Base-by-base conservation (phyloP, 2,113 vertebrate genomes). In the Chroicocephalus ridibundus region DNA sequence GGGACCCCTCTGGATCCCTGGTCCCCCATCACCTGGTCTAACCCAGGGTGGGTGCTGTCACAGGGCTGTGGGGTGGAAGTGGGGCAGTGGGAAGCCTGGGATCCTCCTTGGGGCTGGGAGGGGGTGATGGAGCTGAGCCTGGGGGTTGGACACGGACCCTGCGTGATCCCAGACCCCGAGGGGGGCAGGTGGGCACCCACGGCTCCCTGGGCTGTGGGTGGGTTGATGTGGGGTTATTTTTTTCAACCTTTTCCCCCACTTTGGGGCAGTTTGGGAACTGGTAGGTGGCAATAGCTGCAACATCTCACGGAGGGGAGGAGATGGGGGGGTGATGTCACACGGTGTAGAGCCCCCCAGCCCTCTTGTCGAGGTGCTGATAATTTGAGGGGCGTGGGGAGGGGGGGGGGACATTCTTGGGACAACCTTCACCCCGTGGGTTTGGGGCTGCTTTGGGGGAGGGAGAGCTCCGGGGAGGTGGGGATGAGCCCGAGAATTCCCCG, bases 231-330 rank as follows among this genome's bases (percentile, higher is more conserved):
- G 5, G 5, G 27, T 51, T 49, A 11, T 18, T 83, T 70, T 70
- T 77, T 34, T 24, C 25, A 46, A 19, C 22, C 13, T n/a, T 69
- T 51, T 5, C 25, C 16, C 8, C 17, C n/a, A 12, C 2, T 38
- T 18, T 46, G 49, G 9, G 38, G 32, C 18, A 65, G 10, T 36
- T 0, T 0, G 5, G 29, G 77, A 16, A 32, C 13, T 4, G 8
- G 25, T 19, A 13, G 15, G 9, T 24, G 38, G 21, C 51, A 71
- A 6, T 27, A 71, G 16, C 44, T 54, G 29, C 42, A n/a, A 9
- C 12, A 24, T 54, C 60, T 47, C 70, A 5, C 2, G 18, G 8
- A 6, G 25, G 10, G 15, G 16, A 29, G 19, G 21, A 25, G 15
- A 36, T 9, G 44, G 6, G 14, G 14, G 3, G 0, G 13, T 18